phyloP scores from a whole-genome alignment of 2,113 vertebrate genomes.

The Caranx melampygus region DNA sequence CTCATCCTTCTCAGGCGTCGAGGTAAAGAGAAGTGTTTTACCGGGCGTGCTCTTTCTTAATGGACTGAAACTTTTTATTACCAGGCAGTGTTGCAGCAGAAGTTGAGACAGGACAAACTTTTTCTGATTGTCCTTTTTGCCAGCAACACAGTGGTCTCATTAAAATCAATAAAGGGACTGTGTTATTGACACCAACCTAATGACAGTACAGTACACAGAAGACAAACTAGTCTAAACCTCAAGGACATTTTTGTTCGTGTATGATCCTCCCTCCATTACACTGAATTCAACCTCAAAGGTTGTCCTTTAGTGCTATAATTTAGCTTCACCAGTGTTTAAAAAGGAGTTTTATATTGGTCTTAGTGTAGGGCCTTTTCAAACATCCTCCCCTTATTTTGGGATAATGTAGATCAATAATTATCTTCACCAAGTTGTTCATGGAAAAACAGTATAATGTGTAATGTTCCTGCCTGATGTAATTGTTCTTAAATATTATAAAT shows the following conservation, averaged over 20 bases:
- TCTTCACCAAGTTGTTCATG: no score
- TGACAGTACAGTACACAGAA: background rate
- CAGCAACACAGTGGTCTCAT: background rate
- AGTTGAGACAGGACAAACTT: background rate
- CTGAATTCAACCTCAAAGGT: background rate
- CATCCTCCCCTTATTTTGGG: background rate
- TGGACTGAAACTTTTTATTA: background rate
- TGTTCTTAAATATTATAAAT: no score
- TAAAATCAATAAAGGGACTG: background rate
- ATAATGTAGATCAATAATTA: no score
- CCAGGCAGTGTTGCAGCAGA: background rate
- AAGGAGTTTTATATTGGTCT: no score
- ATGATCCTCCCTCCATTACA: background rate
- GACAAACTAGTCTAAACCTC: background rate
- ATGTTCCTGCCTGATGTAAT: no score
- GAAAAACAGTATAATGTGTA: no score
- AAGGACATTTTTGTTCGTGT: background rate
- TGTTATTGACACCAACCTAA: background rate
- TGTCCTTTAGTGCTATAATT: background rate
- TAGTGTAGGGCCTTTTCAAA: background rate
- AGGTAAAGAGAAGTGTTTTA: background rate
- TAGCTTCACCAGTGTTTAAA: background rate
- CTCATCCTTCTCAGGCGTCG: background rate
- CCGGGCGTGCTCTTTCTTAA: no score
- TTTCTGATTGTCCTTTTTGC: background rate